Percentiles rank a stretch among this genome's conserved stretches.
Conservation (phyloP, 2,113 vertebrate genomes). For the Corynorhinus townsendii region DNA sequence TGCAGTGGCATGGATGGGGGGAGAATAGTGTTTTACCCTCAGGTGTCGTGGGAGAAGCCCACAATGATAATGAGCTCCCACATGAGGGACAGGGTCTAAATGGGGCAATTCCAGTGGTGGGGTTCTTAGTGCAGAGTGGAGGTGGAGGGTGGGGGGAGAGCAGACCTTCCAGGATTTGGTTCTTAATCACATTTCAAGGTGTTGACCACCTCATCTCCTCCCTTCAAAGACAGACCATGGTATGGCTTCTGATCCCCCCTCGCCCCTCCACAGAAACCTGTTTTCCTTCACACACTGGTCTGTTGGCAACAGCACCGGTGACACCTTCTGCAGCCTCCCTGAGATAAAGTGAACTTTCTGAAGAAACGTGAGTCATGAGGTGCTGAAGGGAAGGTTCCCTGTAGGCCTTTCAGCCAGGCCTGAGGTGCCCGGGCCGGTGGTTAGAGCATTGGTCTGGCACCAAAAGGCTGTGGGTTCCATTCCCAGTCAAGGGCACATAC, state of each 20-base stretch:
- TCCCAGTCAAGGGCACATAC: too few relatives aligned
- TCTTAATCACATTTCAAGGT: background rate
- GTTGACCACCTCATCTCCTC: too few relatives aligned
- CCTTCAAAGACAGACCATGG: background rate
- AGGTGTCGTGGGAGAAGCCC: background rate
- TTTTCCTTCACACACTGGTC: background rate
- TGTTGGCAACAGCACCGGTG: background rate
- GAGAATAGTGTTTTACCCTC: background rate
- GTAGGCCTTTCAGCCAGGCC: background rate
- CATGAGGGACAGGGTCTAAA: background rate
- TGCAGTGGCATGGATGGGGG: background rate
- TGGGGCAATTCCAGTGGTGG: accelerated
- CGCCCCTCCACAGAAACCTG: background rate
- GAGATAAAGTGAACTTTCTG: conserved; percentile 60
- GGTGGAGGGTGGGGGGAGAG: background rate
- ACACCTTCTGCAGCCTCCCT: background rate
- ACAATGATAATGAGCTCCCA: background rate
- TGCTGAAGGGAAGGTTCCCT: background rate
- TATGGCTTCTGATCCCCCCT: background rate
- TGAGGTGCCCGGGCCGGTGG: background rate
- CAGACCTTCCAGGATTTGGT: background rate
- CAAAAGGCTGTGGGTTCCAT: too few relatives aligned
- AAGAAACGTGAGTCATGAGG: conserved; percentile 73
- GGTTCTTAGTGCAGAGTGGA: background rate
- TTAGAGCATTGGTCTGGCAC: too few relatives aligned